Evolutionary conservation across 2,113 vertebrate genomes (phyloP).

Genomic region (Anolis carolinensis): DNA sequence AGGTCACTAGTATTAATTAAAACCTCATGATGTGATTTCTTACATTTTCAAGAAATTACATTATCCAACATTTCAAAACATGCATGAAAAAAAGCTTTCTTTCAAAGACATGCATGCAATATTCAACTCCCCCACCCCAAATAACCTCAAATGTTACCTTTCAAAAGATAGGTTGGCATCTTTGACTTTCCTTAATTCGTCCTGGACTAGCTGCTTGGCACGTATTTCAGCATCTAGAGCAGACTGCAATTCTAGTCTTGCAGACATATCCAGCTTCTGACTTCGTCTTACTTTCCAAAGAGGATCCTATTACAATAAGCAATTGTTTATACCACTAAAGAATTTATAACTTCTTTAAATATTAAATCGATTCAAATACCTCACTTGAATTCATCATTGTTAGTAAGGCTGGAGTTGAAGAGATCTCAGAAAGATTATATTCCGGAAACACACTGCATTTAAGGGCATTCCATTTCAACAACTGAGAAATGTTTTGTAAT

Average conservation of each 20-base stretch:
- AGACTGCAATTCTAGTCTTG: conserved; percentile 93
- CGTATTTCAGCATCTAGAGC: conserved; percentile 95
- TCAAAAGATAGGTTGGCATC: conserved; percentile 88
- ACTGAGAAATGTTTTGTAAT: background rate
- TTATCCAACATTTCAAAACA: background rate
- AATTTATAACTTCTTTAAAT: conserved; percentile 27
- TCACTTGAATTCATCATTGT: background rate
- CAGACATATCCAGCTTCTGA: conserved; percentile 98
- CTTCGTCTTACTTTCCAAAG: conserved; percentile 97
- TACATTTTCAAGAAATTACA: background rate
- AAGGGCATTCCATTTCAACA: background rate
- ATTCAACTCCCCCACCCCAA: background rate
- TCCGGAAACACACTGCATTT: background rate
- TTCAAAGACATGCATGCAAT: background rate
- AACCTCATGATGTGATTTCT: background rate
- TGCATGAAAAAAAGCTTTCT: background rate
- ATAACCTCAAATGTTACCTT: conserved; percentile 77
- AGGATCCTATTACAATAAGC: conserved; percentile 82
- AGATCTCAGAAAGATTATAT: background rate
- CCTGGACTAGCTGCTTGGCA: conserved; percentile 94
- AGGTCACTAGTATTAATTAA: background rate
- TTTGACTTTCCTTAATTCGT: conserved; percentile 91
- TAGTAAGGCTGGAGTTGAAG: background rate
- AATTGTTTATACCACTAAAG: conserved; percentile 41
- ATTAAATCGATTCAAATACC: background rate